Base-by-base conservation (phyloP, 2,113 vertebrate species). In the Asarcornis scutulata region DNA sequence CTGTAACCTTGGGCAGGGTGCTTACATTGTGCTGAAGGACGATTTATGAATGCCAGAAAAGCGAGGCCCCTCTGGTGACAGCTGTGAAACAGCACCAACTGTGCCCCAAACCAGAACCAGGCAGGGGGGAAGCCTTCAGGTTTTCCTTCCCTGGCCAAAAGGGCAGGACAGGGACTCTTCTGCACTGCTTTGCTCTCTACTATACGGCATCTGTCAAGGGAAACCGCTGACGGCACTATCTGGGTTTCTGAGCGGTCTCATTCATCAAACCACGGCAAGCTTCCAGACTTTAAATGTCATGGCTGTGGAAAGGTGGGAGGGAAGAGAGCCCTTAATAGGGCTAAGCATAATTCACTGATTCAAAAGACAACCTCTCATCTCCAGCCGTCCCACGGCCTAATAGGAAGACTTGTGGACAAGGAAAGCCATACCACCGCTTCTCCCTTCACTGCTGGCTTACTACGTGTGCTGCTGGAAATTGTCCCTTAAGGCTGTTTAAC, bases 231-330 rank as follows among this genome's bases (percentile, higher is more conserved):
- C 87, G 75, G 68, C 50, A 5, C 66, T 88, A 72, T 80, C 73
- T 31, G 62, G 55, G 48, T 73, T 92, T 92, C 88, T 86, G 77
- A 94, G 83, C 74, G 77, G 75, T 80, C 50, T 88, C 36, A 1
- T 91, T 95, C 92, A 95, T 95, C 92, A 95, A 94, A 83, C 73
- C 34, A 48, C 29, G 31, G 55, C 72, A 90, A 86, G 21, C 82
- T 96, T 97, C 82, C 88, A 93, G 63, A 71, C 84, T 97, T 88
- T 85, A 96, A 95, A 97, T 96, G 89, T 96, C 93, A 96, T 0
- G 2, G 56, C 36, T 46, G 25, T 58, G 69, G 89, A 91, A 82
- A 89, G 62, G 74, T 88, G 82, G 78, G 89, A 86, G 50, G 69
- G 62, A 83, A 86, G 7, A 52, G 31, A 94, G 69, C 16, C 58